Conservation (phyloP, 2,113 vertebrate species). For the Pituophis catenifer region DNA sequence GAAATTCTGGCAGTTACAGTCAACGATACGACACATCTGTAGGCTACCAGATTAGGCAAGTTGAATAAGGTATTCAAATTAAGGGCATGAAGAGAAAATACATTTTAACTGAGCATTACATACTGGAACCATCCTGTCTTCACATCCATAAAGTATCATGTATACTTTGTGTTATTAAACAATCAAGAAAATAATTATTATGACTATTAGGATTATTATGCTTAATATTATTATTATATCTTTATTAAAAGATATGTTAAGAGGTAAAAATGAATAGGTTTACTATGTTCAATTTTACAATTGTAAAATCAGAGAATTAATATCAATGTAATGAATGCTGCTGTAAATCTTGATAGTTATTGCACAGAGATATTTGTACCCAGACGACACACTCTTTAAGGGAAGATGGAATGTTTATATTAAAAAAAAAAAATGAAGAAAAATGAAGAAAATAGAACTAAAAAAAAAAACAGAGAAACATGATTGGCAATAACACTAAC, state of each 20-base stretch:
- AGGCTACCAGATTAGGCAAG: not conserved
- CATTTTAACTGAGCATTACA: not conserved
- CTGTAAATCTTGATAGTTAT: no score
- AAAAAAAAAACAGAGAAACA: not conserved
- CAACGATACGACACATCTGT: not conserved
- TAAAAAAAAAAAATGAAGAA: no score
- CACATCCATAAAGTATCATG: slow-evolving; percentile 21
- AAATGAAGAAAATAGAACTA: not conserved
- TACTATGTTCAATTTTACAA: no score
- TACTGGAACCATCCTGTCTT: not conserved
- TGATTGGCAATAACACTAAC: not conserved
- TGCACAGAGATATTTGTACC: no score
- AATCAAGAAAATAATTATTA: not conserved
- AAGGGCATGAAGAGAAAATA: not conserved
- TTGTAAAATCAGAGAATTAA: no score
- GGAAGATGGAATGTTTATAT: no score
- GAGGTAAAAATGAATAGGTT: no score
- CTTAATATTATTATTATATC: no score
- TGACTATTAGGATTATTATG: no score
- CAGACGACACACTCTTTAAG: no score
- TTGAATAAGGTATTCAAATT: slow-evolving; percentile 31
- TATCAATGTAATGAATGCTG: no score
- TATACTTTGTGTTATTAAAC: not conserved
- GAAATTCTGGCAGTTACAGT: not conserved
- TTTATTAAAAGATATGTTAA: no score